Evolutionary conservation across 2,888 invertebrate species (phyloP), one percentile per base, ranked within the genome.

Genomic region (Morpho helenor): DNA sequence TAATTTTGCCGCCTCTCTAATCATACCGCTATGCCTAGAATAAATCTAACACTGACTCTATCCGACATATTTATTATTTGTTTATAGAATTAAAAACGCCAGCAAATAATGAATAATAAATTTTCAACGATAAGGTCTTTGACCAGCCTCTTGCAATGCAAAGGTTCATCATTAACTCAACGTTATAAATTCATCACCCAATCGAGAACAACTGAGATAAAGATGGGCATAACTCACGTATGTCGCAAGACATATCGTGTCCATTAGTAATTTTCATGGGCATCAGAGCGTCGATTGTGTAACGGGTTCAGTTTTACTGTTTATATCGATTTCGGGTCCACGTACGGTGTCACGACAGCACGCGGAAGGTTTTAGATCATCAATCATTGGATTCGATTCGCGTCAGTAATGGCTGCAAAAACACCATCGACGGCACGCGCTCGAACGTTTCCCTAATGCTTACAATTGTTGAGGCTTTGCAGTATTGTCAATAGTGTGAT

Each of bases 221-320:
- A 16, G 16, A 16, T 16, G 16, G 16, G 16, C 5, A 31, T 31
- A 31, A 31, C 31, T 31, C 5, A 31, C 31, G 31, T 16, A 16
- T 16, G 16, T 31, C 31, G 45, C 16, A 46, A 41, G 46, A 46
- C 39, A 51, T 49, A 50, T 52, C 49, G 57, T 57, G 51, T 59
- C 55, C 62, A 62, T 56, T 50, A 56, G 59, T 63, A 59, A 67
- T 76, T 75, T 74, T 70, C 70, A 73, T 77, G 74, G 69, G 69
- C 74, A 75, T 74, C 71, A 79, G 69, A 72, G 61, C 66, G 66
- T 42, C 69, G 73, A 79, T 84, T 85, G 76, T 74, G 76, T 87
- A 88, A 86, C 88, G 87, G 87, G 71, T 56, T 62, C 66, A 67
- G 65, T 63, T 74, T 75, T 81, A 83, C 82, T 79, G 84, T 81